Percentiles rank a stretch among this genome's conserved stretches.
These are phyloP conservation scores for Montipora efflorescens DNA, from an alignment of 64 coral and sea anemone species.

Conservation along the genomic window DNA sequence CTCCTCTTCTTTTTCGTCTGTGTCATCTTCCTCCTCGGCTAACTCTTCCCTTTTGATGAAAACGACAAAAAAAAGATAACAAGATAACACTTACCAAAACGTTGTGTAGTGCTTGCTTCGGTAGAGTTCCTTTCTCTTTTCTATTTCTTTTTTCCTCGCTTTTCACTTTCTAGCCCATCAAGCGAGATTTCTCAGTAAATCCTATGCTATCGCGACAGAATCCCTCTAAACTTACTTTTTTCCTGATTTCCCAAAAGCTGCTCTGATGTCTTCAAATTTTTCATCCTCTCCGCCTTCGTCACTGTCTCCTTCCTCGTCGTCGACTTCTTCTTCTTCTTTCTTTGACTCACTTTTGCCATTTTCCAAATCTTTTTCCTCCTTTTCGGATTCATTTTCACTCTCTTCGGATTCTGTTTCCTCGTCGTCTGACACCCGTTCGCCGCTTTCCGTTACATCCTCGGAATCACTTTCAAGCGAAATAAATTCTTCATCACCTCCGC, in stretches of 20 bases:
- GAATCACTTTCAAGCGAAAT: conserved; percentile 35
- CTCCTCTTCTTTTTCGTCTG: not conserved
- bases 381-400: not conserved
- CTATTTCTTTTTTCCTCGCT: too few relatives aligned
- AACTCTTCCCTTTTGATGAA: not conserved
- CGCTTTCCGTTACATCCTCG: not conserved
- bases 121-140: too few relatives aligned
- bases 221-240: not conserved
- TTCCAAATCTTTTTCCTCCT: not conserved
- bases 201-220: too few relatives aligned
- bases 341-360: not conserved
- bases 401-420: not conserved
- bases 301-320: not conserved
- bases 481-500: not conserved
- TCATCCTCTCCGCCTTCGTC: not conserved
- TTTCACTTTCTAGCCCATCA: too few relatives aligned
- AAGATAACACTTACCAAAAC: not conserved
- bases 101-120: too few relatives aligned
- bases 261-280: not conserved
- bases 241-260: conserved; percentile 14
- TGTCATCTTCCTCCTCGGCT: not conserved
- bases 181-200: too few relatives aligned
- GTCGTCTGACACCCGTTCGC: not conserved
- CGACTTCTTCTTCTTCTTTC: not conserved
- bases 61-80: not conserved